Conservation (phyloP, 2,113 vertebrate species). For the Percina caprodes region DNA sequence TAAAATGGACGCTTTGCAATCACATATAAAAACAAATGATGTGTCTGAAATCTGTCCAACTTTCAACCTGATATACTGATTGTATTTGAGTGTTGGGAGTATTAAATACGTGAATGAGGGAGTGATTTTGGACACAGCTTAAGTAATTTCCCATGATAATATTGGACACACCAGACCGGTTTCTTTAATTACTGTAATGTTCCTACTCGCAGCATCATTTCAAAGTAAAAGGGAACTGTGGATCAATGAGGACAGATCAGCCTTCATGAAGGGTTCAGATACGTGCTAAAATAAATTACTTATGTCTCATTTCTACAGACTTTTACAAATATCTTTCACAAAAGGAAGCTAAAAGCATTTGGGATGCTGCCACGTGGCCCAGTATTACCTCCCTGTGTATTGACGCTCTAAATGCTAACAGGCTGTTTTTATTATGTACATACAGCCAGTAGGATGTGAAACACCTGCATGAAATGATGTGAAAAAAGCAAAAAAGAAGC, state of each 20-base stretch:
- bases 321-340: background rate
- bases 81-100: background rate
- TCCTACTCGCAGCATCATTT: background rate
- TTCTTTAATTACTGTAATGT: background rate
- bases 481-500: background rate
- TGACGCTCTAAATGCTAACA: background rate
- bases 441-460: background rate
- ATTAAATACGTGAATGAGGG: background rate
- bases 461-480: background rate
- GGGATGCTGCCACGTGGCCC: background rate
- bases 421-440: background rate
- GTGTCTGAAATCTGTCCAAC: background rate
- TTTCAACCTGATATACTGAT: background rate
- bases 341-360: background rate
- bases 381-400: background rate
- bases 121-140: background rate
- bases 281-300: background rate
- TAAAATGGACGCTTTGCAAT: background rate
- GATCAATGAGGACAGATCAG: background rate
- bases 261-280: background rate
- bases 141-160: background rate
- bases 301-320: background rate
- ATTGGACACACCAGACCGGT: background rate
- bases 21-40: background rate
- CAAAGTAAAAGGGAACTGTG: background rate